phyloP scores from a whole-genome alignment of 2,888 invertebrate species.

The Torymus auratus region DNA sequence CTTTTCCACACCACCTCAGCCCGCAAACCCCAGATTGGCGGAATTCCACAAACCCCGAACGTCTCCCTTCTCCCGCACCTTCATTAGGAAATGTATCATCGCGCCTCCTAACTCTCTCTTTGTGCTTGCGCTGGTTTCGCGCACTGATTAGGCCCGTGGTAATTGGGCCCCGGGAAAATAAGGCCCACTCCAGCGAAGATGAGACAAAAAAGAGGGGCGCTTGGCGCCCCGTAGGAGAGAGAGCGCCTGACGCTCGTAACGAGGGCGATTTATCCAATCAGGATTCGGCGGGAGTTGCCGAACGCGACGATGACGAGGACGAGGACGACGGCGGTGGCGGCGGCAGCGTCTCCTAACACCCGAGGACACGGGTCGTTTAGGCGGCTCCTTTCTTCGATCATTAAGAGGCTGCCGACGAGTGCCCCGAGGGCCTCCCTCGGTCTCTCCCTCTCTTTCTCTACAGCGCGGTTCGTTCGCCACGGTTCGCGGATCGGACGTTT shows the following conservation, averaged over 20 bases:
- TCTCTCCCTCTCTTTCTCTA: conserved; percentile 50
- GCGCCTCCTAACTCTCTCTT: no score
- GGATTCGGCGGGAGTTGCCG: conserved; percentile 51
- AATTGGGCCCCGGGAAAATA: conserved; percentile 1
- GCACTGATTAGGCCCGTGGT: conserved; percentile 19
- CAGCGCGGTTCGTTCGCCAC: neutral
- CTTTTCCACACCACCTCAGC: no score
- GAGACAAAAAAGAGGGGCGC: conserved; percentile 13
- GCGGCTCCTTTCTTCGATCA: conserved; percentile 75
- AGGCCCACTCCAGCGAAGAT: neutral
- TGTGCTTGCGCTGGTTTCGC: neutral
- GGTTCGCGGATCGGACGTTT: neutral
- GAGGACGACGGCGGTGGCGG: neutral
- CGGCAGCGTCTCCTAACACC: conserved; percentile 69
- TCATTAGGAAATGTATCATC: no score
- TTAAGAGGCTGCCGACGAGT: conserved; percentile 68
- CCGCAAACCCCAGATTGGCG: no score
- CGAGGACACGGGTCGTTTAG: conserved; percentile 75
- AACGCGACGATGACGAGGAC: neutral
- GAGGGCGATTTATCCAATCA: conserved; percentile 65
- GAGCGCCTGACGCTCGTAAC: conserved; percentile 51
- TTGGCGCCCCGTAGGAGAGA: conserved; percentile 53
- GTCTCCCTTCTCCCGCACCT: no score
- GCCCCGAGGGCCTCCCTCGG: conserved; percentile 60
- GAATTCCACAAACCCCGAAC: no score